These are phyloP conservation scores for Rallus limicola DNA, from an alignment of 2,113 vertebrate species.

Conservation along the genomic window DNA sequence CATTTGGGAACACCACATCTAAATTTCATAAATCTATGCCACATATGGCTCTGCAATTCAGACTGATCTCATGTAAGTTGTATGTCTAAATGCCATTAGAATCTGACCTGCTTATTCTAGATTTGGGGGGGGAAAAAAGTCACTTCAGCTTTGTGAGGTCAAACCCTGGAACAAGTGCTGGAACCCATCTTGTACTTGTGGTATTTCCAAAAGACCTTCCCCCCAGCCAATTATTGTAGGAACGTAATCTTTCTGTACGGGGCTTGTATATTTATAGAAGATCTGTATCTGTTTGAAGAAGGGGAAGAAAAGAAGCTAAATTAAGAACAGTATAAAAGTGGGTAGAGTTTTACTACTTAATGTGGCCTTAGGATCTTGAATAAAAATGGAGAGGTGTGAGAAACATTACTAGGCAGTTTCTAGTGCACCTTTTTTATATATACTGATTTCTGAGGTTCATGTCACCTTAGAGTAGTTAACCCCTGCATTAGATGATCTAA, in stretches of 20 bases:
- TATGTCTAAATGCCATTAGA: background rate
- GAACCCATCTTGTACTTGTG: accelerated
- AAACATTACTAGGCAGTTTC: background rate
- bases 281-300: background rate
- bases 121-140: background rate
- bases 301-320: background rate
- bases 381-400: background rate
- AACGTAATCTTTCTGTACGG: background rate
- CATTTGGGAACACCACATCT: background rate
- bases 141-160: background rate
- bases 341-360: background rate
- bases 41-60: background rate
- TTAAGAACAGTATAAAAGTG: background rate
- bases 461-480: background rate
- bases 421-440: background rate
- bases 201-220: background rate
- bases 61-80: background rate
- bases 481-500: background rate
- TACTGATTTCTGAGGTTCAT: background rate
- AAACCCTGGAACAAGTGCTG: background rate
- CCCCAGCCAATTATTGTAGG: background rate
- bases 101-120: background rate
- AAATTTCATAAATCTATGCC: background rate
- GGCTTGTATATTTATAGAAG: background rate
- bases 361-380: background rate